These are phyloP conservation scores for Drosophila suzukii DNA, from an alignment of 1,140 invertebrate species.

Conservation along the genomic window DNA sequence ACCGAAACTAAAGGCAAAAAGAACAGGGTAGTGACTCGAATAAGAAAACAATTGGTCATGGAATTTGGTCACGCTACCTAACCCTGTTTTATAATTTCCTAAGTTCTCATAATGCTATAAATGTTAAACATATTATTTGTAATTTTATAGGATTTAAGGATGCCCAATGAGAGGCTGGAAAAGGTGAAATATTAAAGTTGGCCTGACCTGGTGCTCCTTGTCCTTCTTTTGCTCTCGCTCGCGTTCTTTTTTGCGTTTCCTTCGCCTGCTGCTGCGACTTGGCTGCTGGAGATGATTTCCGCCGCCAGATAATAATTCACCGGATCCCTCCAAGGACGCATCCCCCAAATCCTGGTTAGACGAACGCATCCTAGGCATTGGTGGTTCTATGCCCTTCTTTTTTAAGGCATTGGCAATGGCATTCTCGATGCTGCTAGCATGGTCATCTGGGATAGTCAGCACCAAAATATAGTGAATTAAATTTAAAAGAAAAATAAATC, in stretches of 20 bases:
- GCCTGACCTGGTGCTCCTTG: conserved; percentile 57
- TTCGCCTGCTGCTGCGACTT: conserved; percentile 81
- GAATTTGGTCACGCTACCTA: not conserved
- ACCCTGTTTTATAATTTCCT: not conserved
- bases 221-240: conserved; percentile 82
- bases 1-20: not conserved
- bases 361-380: conserved; percentile 71
- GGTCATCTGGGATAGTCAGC: conserved; percentile 86
- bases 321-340: conserved; percentile 7
- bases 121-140: not conserved
- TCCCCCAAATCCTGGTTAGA: conserved; percentile 23
- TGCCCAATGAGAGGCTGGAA: not conserved
- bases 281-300: conserved; percentile 24
- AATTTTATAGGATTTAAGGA: too few species aligned
- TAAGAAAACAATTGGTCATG: not conserved
- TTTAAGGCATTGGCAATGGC: conserved; percentile 89
- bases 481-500: too few species aligned
- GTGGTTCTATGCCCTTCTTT: conserved; percentile 85
- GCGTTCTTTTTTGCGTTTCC: conserved; percentile 84
- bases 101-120: not conserved
- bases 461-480: not conserved
- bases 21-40: not conserved
- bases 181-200: not conserved
- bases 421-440: conserved; percentile 91
- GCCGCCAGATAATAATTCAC: not conserved